phyloP scores from a whole-genome alignment of 1,140 invertebrate genomes.

The Pogonognathellus flavescens region DNA sequence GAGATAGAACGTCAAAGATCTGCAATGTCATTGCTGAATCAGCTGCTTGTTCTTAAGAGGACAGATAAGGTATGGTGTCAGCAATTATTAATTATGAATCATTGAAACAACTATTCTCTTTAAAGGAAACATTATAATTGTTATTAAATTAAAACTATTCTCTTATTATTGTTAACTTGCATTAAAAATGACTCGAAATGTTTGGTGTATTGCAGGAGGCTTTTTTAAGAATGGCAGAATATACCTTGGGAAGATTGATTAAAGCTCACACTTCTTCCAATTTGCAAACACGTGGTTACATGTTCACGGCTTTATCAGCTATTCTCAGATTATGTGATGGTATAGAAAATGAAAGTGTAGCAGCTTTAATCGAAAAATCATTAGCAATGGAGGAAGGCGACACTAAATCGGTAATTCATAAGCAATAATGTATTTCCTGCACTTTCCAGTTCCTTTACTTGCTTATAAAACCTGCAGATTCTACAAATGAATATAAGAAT shows the following conservation, averaged over 20 bases:
- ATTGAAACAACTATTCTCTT: too few relatives aligned
- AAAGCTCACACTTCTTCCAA: not conserved
- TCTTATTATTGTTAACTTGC: too few relatives aligned
- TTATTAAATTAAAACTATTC: too few relatives aligned
- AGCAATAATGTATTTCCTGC: too few relatives aligned
- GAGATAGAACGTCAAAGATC: conserved; percentile 9
- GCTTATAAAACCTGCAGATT: too few relatives aligned
- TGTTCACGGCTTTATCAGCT: conserved; percentile 3
- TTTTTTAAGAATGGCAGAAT: not conserved
- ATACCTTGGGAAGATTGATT: not conserved
- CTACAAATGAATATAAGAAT: too few relatives aligned
- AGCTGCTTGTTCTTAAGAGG: not conserved
- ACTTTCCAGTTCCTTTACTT: too few relatives aligned
- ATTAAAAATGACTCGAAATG: too few relatives aligned
- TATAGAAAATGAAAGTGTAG: not conserved
- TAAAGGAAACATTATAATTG: too few relatives aligned
- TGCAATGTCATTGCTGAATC: not conserved
- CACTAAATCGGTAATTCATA: not conserved
- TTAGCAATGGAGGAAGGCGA: not conserved
- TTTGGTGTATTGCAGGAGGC: not conserved
- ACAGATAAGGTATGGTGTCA: not conserved
- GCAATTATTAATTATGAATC: too few relatives aligned
- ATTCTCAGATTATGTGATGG: conserved; percentile 16
- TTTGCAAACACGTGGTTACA: conserved; percentile 31
- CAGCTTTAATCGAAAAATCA: not conserved